phyloP scores from a whole-genome alignment of 2,797 vertebrate genomes.

The Cyprinella venusta region DNA sequence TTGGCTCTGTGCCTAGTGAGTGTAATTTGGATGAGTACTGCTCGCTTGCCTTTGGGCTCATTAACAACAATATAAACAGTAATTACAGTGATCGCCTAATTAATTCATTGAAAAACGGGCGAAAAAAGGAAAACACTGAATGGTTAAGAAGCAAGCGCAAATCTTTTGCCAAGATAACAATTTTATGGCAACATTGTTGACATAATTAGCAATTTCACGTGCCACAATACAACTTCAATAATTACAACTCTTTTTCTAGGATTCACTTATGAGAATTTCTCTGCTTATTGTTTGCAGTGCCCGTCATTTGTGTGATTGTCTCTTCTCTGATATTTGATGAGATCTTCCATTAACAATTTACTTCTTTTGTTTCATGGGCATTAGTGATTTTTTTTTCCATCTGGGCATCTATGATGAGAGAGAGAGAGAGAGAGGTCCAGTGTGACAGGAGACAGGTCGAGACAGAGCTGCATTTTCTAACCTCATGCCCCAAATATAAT shows the following conservation, averaged over 20 bases:
- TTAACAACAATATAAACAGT: constrained; percentile 88
- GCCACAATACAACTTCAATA: constrained; percentile 73
- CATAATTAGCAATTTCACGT: constrained; percentile 77
- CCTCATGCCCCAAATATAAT: too few species aligned
- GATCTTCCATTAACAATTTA: constrained; percentile 67
- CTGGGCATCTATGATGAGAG: constrained; percentile 26
- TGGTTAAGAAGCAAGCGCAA: constrained; percentile 73
- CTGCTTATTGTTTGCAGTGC: constrained; percentile 64
- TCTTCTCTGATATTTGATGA: constrained; percentile 66
- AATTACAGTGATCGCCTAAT: constrained; percentile 86
- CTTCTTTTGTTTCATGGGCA: constrained; percentile 70
- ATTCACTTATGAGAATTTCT: constrained; percentile 54
- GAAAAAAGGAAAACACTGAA: constrained; percentile 72
- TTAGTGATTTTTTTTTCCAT: constrained; percentile 42
- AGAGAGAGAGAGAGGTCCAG: neutral
- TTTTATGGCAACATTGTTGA: constrained; percentile 77
- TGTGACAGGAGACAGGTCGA: too few species aligned
- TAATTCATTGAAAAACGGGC: constrained; percentile 77
- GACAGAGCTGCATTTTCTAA: too few species aligned
- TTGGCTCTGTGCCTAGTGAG: constrained; percentile 80
- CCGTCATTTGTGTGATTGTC: constrained; percentile 71
- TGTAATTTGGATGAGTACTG: constrained; percentile 85
- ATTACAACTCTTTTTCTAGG: constrained; percentile 65
- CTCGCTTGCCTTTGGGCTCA: constrained; percentile 85
- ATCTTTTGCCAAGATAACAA: constrained; percentile 77